Evolutionary conservation across 2,113 vertebrate species (phyloP).

Genomic region (Microcebus lehilahytsara): DNA sequence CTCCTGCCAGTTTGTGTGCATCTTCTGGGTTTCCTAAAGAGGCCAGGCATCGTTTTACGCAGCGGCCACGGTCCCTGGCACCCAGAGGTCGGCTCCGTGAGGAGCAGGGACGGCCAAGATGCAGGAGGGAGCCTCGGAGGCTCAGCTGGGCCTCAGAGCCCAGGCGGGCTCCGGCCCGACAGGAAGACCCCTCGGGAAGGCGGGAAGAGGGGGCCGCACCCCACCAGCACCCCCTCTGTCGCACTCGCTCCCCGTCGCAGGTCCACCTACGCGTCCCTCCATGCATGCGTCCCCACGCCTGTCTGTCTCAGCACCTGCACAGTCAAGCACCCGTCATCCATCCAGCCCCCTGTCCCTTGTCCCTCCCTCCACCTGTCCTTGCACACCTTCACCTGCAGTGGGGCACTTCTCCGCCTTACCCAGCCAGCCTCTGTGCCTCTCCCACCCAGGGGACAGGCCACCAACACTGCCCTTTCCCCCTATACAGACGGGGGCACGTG

Average conservation of each 20-base stretch:
- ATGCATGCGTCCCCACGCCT: background rate
- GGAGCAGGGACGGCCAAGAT: background rate
- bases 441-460: background rate
- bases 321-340: background rate
- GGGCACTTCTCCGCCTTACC: background rate
- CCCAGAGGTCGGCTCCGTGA: background rate
- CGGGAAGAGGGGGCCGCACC: background rate
- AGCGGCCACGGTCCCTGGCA: background rate
- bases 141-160: background rate
- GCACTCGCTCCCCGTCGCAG: fast-evolving
- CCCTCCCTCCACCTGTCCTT: background rate
- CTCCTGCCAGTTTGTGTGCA: background rate
- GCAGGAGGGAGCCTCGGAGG: background rate
- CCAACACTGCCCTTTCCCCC: background rate
- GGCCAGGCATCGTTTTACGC: background rate
- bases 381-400: background rate
- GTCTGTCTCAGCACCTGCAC: background rate
- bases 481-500: too few relatives aligned
- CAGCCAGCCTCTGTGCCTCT: background rate
- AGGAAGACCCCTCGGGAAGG: background rate
- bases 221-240: background rate
- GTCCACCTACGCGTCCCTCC: fast-evolving
- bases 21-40: background rate
- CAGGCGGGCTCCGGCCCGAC: background rate
- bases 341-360: background rate